Evolutionary conservation across 2,797 vertebrate species (phyloP), one percentile per base, ranked within the genome.

Genomic region (Chelonia mydas): DNA sequence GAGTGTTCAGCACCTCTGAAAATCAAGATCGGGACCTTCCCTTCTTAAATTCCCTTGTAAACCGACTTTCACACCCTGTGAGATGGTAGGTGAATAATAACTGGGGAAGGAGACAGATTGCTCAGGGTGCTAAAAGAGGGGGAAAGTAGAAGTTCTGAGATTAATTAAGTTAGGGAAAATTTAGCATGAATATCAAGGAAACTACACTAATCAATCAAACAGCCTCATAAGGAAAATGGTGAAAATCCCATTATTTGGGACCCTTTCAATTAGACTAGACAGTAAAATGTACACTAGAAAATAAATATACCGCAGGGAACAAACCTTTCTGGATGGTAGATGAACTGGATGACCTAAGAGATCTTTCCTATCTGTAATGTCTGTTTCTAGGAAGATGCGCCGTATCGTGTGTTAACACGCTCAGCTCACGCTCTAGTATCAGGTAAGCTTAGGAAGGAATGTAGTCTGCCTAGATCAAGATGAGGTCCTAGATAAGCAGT

Each of bases 361-460:
- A 13, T 77, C 45, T 49, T 49, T 49, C 74, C 45, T 23, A 80
- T 17, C 47, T 25, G 33, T 55, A 21, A 11, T 1, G 23, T 91
- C 78, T 5, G 2, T 3, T 61, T 85, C 28, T 86, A 89, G 55
- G 12, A 88, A 81, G 83, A 47, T 65, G 61, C 49, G n/a, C 47
- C 15, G 1, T 33, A 21, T 31, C 78, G 4, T 82, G 51, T 84
- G 74, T 89, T 95, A 92, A 84, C 45, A 50, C 85, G 65, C 87
- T 47, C 41, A 51, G 83, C 79, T 86, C 93, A 79, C 49, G 11
- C 2, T 17, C 33, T 31, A 77, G 59, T 49, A 87, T 41, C 76
- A 41, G 80, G 92, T 68, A 74, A 45, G 50, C 90, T 59, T 61
- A 49, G 95, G 83, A 91, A 84, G 53, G 90, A 88, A 90, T 65